phyloP scores from a whole-genome alignment of 2,888 invertebrate species.

The Thymelicus sylvestris region DNA sequence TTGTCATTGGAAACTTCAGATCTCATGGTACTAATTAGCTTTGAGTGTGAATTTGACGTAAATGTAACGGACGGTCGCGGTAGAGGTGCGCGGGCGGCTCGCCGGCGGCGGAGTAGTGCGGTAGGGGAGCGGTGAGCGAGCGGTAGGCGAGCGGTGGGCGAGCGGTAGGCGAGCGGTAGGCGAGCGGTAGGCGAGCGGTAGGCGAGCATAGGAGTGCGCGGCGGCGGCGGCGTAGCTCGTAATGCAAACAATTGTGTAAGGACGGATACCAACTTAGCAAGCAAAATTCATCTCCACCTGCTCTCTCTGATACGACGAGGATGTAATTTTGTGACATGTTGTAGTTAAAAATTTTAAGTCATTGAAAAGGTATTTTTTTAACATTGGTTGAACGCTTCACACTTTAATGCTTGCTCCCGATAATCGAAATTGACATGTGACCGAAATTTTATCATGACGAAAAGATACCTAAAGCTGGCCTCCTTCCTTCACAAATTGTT shows the following conservation, averaged over 20 bases:
- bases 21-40: constrained; percentile 79
- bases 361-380: constrained; percentile 81
- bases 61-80: constrained; percentile 42
- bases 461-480: constrained; percentile 86
- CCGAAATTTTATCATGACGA: constrained; percentile 57
- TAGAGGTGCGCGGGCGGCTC: constrained; percentile 26
- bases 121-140: constrained; percentile 48
- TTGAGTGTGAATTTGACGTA: constrained; percentile 68
- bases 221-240: constrained; percentile 43
- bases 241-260: constrained; percentile 86
- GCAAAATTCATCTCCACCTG: constrained; percentile 63
- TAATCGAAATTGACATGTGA: constrained; percentile 62
- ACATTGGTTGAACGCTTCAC: constrained; percentile 78
- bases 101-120: constrained; percentile 24
- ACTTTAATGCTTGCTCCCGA: constrained; percentile 76
- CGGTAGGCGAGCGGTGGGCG: constrained; percentile 51
- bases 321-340: constrained; percentile 80
- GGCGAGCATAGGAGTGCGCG: constrained; percentile 13
- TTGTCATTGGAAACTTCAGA: constrained; percentile 79
- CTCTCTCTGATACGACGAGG: constrained; percentile 64
- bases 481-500: constrained; percentile 94
- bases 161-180: constrained; percentile 34
- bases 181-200: constrained; percentile 50
- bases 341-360: constrained; percentile 77
- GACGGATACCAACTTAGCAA: constrained; percentile 80